phyloP scores from a whole-genome alignment of 2,888 invertebrate genomes.

The Dynastes grantii region DNA sequence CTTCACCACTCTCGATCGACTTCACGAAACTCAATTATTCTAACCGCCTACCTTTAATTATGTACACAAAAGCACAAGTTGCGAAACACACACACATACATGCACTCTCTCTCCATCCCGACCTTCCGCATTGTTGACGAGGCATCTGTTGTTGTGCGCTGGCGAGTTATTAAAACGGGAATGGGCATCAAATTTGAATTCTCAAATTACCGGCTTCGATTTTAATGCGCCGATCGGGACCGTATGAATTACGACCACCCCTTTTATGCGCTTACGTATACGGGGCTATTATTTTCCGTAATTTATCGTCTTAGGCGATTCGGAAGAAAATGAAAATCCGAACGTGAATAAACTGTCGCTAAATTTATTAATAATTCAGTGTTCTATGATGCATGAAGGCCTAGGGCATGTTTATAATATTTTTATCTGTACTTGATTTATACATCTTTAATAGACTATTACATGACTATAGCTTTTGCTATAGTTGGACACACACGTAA shows the following conservation, averaged over 20 bases:
- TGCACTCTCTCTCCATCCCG: conserved; percentile 15
- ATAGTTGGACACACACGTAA: too few relatives aligned
- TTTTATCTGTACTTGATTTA: too few relatives aligned
- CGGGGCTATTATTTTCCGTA: neutral
- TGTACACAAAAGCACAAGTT: conserved; percentile 46
- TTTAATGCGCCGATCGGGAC: conserved; percentile 16
- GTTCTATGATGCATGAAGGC: too few relatives aligned
- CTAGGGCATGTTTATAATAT: too few relatives aligned
- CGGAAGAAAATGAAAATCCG: too few relatives aligned
- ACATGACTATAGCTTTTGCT: too few relatives aligned
- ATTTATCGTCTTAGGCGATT: too few relatives aligned
- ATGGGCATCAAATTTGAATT: conserved; percentile 30
- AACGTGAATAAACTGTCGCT: too few relatives aligned
- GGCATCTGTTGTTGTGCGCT: neutral
- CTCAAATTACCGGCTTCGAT: conserved; percentile 23
- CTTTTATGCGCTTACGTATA: neutral
- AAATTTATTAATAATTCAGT: too few relatives aligned
- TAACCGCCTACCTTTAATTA: conserved; percentile 47
- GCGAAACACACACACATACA: conserved; percentile 10
- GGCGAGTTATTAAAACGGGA: conserved; percentile 29
- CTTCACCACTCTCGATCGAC: conserved; percentile 44
- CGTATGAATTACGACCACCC: conserved; percentile 9
- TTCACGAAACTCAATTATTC: conserved; percentile 46
- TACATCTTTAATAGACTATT: too few relatives aligned
- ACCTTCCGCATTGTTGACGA: conserved; percentile 43